Base-by-base conservation (phyloP, 2,797 vertebrate species). In the Fundulus diaphanus region DNA sequence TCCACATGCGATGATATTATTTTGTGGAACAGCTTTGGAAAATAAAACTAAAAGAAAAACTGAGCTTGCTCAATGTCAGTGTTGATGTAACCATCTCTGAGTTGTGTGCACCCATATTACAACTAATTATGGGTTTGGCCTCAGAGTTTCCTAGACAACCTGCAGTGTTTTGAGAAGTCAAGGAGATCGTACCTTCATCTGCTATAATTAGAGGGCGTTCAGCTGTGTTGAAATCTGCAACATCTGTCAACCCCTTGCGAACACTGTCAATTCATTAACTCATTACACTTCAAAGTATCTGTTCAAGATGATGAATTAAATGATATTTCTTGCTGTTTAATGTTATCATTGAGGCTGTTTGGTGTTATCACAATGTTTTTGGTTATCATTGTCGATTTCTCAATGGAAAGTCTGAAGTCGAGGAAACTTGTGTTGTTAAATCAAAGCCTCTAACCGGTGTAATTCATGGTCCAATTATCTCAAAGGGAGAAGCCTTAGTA, bases 391-490 rank as follows among this genome's bases (percentile, higher is more conserved):
- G 33, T 63, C 66, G 35, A 85, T 80, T 72, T 88, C 52, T 83
- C 74, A 74, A 57, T 86, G 88, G 88, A 90, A 91, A 90, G 46
- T 83, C 74, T 90, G 81, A 88, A 81, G 70, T 78, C 76, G 72
- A 83, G 89, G 87, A 88, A 91, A 86, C 76, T 82, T 85, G 80
- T 77, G 76, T 72, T 87, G 91, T 87, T 87, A 88, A 91, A 87
- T 90, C 85, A 91, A 91, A 90, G 87, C 76, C 46, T 72, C 77
- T 63, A n/a, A n/a, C 24, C 44, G 59, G 15, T 83, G 71, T 85
- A 88, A 92, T 90, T 89, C 82, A 71, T 83, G 82, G 57, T 85
- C 74, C 82, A 92, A 92, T 93, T 92, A 93, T 89, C 84, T 90
- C 77, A 80, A 87, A 88, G n/a, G 83, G 84, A 87, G 68, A 90